Conservation (phyloP, 2,888 invertebrate genomes). For the Hoplodrina blanda region DNA sequence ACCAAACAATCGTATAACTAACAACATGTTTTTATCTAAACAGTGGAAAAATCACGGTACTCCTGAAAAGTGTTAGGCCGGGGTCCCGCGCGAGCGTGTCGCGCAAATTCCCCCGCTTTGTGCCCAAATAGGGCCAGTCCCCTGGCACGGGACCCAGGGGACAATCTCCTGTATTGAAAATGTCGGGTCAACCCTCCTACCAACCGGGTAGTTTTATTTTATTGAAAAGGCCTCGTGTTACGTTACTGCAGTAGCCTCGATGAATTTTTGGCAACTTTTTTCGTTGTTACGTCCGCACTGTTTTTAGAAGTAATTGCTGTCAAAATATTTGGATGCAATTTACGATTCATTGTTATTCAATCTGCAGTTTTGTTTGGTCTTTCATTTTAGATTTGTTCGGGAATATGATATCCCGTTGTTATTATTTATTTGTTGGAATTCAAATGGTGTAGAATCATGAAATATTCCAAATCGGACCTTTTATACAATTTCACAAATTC, state of each 20-base stretch:
- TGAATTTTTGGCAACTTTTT: conserved; percentile 58
- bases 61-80: conserved; percentile 56
- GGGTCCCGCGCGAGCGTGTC: conserved; percentile 60
- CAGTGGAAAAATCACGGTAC: conserved; percentile 61
- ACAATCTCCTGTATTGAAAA: conserved; percentile 68
- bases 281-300: conserved; percentile 32
- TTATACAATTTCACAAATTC: not conserved
- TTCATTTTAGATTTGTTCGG: not conserved
- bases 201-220: conserved; percentile 70
- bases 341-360: conserved; percentile 8
- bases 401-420: not conserved
- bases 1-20: conserved; percentile 53
- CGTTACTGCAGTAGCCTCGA: conserved; percentile 49
- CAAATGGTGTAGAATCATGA: not conserved
- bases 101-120: conserved; percentile 66
- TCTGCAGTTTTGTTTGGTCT: conserved; percentile 9
- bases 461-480: not conserved
- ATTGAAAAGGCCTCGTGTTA: conserved; percentile 68
- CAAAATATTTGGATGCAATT: conserved; percentile 47
- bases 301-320: conserved; percentile 47
- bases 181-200: conserved; percentile 66
- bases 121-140: conserved; percentile 66
- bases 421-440: not conserved
- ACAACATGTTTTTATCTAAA: conserved; percentile 62
- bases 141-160: conserved; percentile 59